Conservation (phyloP, 2,888 invertebrate species). For the Tachina lurida region DNA sequence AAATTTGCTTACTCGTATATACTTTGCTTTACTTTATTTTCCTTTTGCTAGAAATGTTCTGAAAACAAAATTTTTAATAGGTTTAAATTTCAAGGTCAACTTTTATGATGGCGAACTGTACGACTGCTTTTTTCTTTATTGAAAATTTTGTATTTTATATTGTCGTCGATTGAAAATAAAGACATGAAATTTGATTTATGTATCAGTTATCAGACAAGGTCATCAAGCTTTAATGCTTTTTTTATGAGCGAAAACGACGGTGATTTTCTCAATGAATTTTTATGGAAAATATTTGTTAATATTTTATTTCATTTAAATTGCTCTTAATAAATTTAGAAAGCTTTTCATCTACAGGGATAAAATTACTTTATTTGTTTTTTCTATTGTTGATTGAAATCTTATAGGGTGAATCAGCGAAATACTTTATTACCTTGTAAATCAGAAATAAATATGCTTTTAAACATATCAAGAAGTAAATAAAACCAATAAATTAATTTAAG, state of each 20-base stretch:
- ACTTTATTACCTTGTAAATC: background rate
- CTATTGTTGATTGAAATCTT: background rate
- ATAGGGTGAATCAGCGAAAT: background rate
- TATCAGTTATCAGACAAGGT: conserved; percentile 51
- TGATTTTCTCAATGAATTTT: background rate
- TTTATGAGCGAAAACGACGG: background rate
- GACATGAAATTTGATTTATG: conserved; percentile 35
- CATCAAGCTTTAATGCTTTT: conserved; percentile 7
- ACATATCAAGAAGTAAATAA: too few relatives aligned
- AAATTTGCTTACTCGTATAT: conserved; percentile 18
- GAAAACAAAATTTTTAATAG: conserved; percentile 17
- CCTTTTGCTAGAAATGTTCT: conserved; percentile 25
- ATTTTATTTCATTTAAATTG: background rate
- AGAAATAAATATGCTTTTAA: too few relatives aligned
- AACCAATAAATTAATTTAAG: too few relatives aligned
- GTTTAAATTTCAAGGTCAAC: conserved; percentile 53
- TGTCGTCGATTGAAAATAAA: conserved; percentile 26
- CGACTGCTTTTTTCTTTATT: background rate
- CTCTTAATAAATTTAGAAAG: too few relatives aligned
- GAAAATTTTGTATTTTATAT: background rate
- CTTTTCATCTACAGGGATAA: background rate
- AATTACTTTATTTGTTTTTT: background rate
- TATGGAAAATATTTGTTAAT: conserved; percentile 41
- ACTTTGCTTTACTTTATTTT: conserved; percentile 26
- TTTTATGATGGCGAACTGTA: conserved; percentile 4